Conservation (phyloP, 2,113 vertebrate genomes). For the Albula goreensis region DNA sequence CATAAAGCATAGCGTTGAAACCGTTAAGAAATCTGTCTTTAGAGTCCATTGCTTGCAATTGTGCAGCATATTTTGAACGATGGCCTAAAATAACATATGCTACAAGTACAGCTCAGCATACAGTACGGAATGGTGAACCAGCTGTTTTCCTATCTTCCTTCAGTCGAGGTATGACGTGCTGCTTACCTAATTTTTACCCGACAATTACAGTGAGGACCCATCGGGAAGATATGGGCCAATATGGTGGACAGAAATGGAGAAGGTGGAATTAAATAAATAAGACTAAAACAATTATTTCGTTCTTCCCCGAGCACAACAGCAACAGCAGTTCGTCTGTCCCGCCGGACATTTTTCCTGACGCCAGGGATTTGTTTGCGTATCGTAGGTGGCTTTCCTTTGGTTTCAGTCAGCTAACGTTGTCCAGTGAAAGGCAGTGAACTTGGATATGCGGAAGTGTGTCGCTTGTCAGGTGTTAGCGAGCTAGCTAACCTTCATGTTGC, state of each 20-base stretch:
- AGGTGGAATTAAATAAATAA: constrained; percentile 10
- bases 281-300: neutral
- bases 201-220: constrained; percentile 14
- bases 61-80: neutral
- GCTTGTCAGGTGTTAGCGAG: neutral
- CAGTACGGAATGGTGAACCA: neutral
- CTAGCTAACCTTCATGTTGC: neutral
- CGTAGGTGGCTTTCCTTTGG: constrained; percentile 19
- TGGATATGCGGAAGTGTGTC: constrained; percentile 17
- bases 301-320: neutral
- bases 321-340: neutral
- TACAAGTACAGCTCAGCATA: neutral
- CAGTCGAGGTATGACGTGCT: constrained; percentile 2
- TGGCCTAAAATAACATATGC: too few relatives aligned
- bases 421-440: neutral
- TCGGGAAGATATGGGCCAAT: constrained; percentile 50
- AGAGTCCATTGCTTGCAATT: neutral
- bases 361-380: constrained; percentile 7
- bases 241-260: constrained; percentile 49
- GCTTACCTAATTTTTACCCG: constrained; percentile 37
- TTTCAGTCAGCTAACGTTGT: neutral
- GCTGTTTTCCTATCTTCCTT: neutral
- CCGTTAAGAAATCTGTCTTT: neutral
- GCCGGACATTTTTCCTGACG: neutral
- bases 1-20: neutral